Evolutionary conservation across 2,113 vertebrate genomes (phyloP), one percentile per base, ranked within the genome.

Genomic region (Brachyhypopomus occidentalis): DNA sequence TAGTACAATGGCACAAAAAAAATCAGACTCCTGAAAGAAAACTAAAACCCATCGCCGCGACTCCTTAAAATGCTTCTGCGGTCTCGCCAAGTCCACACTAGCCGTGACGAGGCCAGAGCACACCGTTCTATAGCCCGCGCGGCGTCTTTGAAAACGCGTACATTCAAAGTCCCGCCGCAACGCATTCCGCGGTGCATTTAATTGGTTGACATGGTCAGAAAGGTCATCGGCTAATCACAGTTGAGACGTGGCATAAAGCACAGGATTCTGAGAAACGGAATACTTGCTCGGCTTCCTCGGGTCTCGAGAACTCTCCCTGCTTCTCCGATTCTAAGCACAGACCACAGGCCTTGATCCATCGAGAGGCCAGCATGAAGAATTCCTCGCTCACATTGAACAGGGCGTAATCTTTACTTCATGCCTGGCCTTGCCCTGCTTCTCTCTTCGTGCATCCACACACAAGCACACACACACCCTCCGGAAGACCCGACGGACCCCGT

Each of bases 191-290:
- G 12, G 23, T 30, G 8, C 16, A 30, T 19, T 41, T 41, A 70
- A 70, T 70, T 70, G 66, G 34, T 11, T 41, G 66, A 11, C 34
- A 16, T 22, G 19, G 17, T 38, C 36, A 22, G 36, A 70, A 70
- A 70, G 66, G 66, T 70, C 66, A 41, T 2, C 2, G 66, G 34
- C 34, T 70, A 70, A 70, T 70, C 66, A 70, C 2, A 38, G 36
- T 9, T 8, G 19, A 11, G 36, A 11, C 9, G 19, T 3, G 12
- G 9, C 4, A n/a, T 5, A n/a, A 70, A 41, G 36, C n/a, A 70
- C 34, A 41, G 9, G 41, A 17, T 34, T 70, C 66, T 11, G 66
- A 2, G 20, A 38, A 36, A 67, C 16, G 12, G 17, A 12, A 27
- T 12, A 5, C 6, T 12, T 25, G 7, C 9, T 62, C 8, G 45